Base-by-base conservation (phyloP, 2,888 invertebrate species). In the Pandemis cinnamomeana region DNA sequence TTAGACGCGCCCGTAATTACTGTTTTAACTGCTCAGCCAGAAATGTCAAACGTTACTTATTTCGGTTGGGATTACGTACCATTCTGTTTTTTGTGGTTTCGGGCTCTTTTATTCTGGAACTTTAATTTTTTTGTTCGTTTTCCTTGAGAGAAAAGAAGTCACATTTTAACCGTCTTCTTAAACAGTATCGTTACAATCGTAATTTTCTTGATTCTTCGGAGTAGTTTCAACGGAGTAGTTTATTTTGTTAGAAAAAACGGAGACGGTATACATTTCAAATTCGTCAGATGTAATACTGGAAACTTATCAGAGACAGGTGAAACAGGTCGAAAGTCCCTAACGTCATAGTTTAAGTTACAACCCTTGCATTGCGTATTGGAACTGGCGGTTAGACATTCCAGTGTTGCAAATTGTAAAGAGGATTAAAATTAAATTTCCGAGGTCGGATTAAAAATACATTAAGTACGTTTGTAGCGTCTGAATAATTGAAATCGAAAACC, bases 1-100 rank as follows among this genome's bases (percentile, higher is more conserved):
- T 92, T 93, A 91, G 92, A 91, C 89, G 91, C 90, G 89, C 87
- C 87, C 85, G 86, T 92, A 92, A 93, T 93, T 93, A 92, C 92
- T 86, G 91, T 91, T 92, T 92, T 90, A 91, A 92, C 90, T 91
- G 90, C 87, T 88, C 87, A 86, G 90, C 91, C 91, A 88, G 90
- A 87, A 89, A 91, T 86, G 93, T 92, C 92, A 92, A 90, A 91
- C 83, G 84, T 87, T 84, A 89, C 89, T 88, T 92, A 90, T 91
- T 91, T 88, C 86, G 81, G 84, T 77, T 86, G 82, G 86, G 86
- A 87, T 90, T 85, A 84, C 86, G 82, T 79, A 77, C 79, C 82
- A 81, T 75, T 72, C 67, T 73, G 79, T 71, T 70, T 79, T 77
- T 78, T 76, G 81, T 78, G 84, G 84, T 82, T 82, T 81, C 74